A percentile compares a stretch with the other conserved stretches of the same genome.
Evolutionary conservation across 1,140 invertebrate genomes (phyloP).

Genomic region (Penaeus vannamei): DNA sequence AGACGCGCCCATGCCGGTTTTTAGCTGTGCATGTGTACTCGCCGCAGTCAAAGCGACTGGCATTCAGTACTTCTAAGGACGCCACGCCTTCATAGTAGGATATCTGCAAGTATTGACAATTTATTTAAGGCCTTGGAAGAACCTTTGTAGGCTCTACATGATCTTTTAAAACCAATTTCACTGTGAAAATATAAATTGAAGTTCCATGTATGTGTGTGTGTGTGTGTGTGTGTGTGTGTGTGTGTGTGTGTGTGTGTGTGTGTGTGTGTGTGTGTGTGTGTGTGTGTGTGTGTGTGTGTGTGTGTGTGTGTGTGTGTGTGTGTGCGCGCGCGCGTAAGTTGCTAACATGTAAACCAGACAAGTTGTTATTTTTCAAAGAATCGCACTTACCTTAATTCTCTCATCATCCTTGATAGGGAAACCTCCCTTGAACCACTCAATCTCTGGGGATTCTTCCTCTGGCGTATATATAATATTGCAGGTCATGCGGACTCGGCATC

Average conservation of each 20-base stretch:
- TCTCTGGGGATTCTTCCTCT: conserved; percentile 76
- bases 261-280: no score
- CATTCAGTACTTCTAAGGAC: conserved; percentile 80
- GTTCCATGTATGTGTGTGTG: no score
- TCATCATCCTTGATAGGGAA: conserved; percentile 67
- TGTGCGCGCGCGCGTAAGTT: no score
- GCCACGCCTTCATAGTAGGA: conserved; percentile 80
- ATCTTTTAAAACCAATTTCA: no score
- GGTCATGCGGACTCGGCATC: conserved; percentile 83
- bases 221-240: no score
- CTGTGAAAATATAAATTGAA: no score
- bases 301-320: no score
- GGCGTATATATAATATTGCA: conserved; percentile 88
- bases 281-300: no score
- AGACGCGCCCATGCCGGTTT: conserved; percentile 81
- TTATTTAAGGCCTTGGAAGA: not conserved
- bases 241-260: no score
- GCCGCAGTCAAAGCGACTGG: conserved; percentile 71
- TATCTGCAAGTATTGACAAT: conserved; percentile 32
- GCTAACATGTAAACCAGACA: no score
- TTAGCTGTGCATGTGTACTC: conserved; percentile 78
- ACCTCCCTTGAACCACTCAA: conserved; percentile 88
- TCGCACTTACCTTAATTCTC: conserved; percentile 69
- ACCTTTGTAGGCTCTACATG: no score
- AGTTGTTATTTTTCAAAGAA: no score